A percentile compares a stretch with the other conserved stretches of the same genome.
These are phyloP conservation scores for Invenusta paracnida DNA, from an alignment of 2,888 invertebrate species.

Conservation along the genomic window DNA sequence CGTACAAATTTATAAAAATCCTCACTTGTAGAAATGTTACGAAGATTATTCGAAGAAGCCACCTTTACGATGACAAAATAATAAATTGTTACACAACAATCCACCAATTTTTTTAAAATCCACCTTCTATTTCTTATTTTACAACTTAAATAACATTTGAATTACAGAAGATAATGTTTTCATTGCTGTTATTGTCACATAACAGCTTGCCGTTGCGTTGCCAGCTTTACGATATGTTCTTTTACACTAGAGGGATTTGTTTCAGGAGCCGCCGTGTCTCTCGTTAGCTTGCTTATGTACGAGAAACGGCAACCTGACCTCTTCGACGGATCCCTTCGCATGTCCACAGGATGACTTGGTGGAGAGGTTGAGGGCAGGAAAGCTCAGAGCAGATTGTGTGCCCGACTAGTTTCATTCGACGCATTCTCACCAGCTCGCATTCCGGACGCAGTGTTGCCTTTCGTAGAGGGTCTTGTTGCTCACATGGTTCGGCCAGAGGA, in stretches of 20 bases:
- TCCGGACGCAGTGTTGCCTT: background rate
- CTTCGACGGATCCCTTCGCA: background rate
- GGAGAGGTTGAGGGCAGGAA: constrained; percentile 13
- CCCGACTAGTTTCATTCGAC: constrained; percentile 2
- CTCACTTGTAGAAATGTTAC: no score
- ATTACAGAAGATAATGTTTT: no score
- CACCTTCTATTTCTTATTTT: no score
- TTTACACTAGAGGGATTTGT: constrained; percentile 5
- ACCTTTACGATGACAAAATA: no score
- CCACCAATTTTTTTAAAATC: no score
- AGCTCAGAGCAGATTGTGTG: background rate
- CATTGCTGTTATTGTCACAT: no score
- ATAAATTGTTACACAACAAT: no score
- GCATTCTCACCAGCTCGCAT: background rate
- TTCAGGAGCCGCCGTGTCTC: background rate
- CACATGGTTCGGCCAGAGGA: background rate
- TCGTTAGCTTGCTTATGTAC: background rate
- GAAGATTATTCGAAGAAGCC: no score
- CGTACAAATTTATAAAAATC: no score
- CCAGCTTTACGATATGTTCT: constrained; percentile 12
- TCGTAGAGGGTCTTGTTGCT: constrained; percentile 18
- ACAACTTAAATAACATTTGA: no score
- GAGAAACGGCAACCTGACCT: constrained; percentile 18
- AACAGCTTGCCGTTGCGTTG: constrained; percentile 1
- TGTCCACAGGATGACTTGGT: constrained; percentile 22